These are phyloP conservation scores for Laticauda colubrina DNA, from an alignment of 2,113 vertebrate genomes.

Conservation along the genomic window DNA sequence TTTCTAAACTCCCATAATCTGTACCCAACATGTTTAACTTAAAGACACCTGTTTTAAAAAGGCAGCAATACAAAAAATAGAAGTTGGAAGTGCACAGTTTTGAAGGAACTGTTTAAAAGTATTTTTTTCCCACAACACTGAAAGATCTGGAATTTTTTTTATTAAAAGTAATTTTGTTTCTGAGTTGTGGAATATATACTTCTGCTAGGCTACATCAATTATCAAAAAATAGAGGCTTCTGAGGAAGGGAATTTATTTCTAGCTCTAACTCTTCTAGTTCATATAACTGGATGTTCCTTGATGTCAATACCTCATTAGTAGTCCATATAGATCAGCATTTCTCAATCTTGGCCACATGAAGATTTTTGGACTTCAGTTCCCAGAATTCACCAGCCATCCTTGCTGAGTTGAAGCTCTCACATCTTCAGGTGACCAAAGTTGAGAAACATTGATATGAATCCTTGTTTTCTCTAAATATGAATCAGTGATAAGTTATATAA, in stretches of 20 bases:
- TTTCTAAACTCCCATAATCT: not conserved
- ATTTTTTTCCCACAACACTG: not conserved
- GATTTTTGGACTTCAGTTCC: not conserved
- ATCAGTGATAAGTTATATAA: not conserved
- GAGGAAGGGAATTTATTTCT: not conserved
- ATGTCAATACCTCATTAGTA: not conserved
- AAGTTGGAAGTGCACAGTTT: not conserved
- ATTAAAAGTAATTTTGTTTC: not conserved
- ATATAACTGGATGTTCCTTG: not conserved
- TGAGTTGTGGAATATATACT: not conserved
- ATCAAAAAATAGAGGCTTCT: not conserved
- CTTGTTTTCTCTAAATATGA: not conserved
- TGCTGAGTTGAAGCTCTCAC: not conserved
- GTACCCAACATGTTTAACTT: not conserved
- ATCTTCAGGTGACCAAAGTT: not conserved
- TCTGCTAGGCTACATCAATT: not conserved
- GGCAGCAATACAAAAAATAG: not conserved
- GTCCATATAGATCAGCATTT: not conserved
- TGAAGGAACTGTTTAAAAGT: not conserved
- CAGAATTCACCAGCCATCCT: not conserved
- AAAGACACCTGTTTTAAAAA: not conserved
- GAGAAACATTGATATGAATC: not conserved
- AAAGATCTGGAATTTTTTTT: not conserved
- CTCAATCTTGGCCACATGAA: not conserved
- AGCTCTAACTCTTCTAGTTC: not conserved